Base-by-base conservation (phyloP, 2,113 vertebrate genomes). In the Phainopepla nitens region DNA sequence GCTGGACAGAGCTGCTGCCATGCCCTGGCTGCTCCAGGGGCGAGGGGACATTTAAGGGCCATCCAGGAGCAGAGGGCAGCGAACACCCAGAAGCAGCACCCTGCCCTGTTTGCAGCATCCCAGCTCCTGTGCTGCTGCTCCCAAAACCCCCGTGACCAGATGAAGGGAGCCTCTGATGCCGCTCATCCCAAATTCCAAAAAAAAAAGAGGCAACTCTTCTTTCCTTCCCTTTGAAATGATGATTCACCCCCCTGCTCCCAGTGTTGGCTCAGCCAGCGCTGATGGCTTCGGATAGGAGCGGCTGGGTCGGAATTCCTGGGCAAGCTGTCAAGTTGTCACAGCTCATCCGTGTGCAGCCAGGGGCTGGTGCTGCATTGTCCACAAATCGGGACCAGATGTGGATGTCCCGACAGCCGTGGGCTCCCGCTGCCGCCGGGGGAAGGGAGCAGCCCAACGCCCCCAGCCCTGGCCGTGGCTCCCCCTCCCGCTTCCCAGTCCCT, bases 261-360 rank as follows among this genome's bases (percentile, higher is more conserved):
- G 44, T 0, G 60, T 5, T 82, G 89, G 92, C 89, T 96, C 84
- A 91, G 96, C 27, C 90, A 45, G 64, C 13, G 5, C 24, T 57
- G 86, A 88, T 88, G 21, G 54, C 86, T 95, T 81, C 70, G 85
- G 94, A 85, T 36, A 89, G 92, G 39, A 84, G 68, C 15, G 2
- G 31, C n/a, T 87, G 1, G 51, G 87, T 61, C 82, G 82, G 88
- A 89, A 96, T 97, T 97, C 96, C 95, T 96, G 95, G 95, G 96
- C 96, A 95, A 85, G 78, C 96, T 96, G 94, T 94, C 95, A 97
- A 96, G 92, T 58, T 97, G 96, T 94, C 95, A 90, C 94, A 95
- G 91, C 80, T 33, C 86, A 35, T 64, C 91, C 77, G 11, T 93
- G 92, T 86, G 87, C 76, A 39, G 80, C 28, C 33, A 61, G 93